Conservation (phyloP, 1,140 invertebrate genomes). For the Pectinophora gossypiella region DNA sequence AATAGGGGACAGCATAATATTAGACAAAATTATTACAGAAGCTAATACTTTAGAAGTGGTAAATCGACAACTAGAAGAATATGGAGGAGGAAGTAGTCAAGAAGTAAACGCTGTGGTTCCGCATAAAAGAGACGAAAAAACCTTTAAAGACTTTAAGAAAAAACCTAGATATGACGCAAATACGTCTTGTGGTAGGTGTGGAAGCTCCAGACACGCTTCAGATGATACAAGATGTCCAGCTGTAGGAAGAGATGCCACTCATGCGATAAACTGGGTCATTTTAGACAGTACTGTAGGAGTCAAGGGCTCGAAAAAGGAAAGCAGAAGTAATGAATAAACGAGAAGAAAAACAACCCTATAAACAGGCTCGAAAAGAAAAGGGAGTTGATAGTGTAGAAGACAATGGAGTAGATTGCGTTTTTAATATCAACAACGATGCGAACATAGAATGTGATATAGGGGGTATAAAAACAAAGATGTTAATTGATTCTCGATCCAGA, state of each 20-base stretch:
- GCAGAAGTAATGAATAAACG: background rate
- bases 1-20: conserved; percentile 2
- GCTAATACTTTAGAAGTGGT: conserved; percentile 9
- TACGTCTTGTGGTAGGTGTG: conserved; percentile 5
- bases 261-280: conserved; percentile 11
- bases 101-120: background rate
- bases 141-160: no score
- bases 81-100: background rate
- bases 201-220: background rate
- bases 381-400: background rate
- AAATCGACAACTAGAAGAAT: background rate
- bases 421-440: conserved; percentile 6
- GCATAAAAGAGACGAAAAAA: no score
- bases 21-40: conserved; percentile 6
- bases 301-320: background rate
- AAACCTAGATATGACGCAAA: no score
- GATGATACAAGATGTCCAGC: conserved; percentile 1
- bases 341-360: background rate
- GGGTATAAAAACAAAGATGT: conserved; percentile 1
- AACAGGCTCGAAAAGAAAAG: background rate
- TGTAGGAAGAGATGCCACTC: conserved; percentile 1
- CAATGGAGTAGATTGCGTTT: background rate
- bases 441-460: conserved; percentile 3
- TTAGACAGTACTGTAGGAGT: conserved; percentile 2
- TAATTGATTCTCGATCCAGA: conserved; percentile 9